These are phyloP conservation scores for Drosophila mercatorum DNA, from an alignment of 2,888 invertebrate species.

Conservation along the genomic window DNA sequence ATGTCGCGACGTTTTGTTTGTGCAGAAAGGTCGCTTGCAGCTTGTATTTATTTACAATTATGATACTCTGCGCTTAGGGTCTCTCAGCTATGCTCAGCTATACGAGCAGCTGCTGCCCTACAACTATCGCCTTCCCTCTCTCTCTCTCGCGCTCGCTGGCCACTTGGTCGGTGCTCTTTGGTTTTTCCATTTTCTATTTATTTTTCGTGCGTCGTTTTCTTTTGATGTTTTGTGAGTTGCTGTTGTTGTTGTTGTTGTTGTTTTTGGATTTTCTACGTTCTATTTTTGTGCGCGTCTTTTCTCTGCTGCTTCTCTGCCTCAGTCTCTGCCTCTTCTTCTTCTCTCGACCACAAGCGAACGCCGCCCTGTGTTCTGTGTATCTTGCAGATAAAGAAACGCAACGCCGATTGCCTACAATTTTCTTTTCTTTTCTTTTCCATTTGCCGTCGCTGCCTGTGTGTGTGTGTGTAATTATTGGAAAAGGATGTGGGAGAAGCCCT, in stretches of 20 bases:
- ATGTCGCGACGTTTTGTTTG: constrained; percentile 57
- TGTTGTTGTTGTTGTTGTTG: constrained; percentile 44
- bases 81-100: constrained; percentile 6
- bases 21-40: constrained; percentile 56
- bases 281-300: constrained; percentile 61
- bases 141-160: constrained; percentile 10
- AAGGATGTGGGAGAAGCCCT: constrained; percentile 75
- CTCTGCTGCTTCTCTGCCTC: neutral
- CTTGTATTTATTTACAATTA: constrained; percentile 26
- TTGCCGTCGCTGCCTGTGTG: constrained; percentile 34
- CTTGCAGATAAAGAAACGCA: constrained; percentile 69
- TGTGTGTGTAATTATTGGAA: constrained; percentile 64
- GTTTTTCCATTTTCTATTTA: constrained; percentile 69
- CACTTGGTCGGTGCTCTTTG: constrained; percentile 62
- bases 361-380: constrained; percentile 58
- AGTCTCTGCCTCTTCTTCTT: neutral
- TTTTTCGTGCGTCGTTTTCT: constrained; percentile 67
- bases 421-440: constrained; percentile 33
- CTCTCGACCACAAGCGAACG: constrained; percentile 64
- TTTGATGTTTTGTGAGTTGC: constrained; percentile 66
- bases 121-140: neutral
- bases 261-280: constrained; percentile 59
- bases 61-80: constrained; percentile 9
- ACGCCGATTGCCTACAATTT: constrained; percentile 65
- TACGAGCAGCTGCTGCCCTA: constrained; percentile 9